phyloP scores from a whole-genome alignment of 1,140 invertebrate species.

The Diuraphis noxia region DNA sequence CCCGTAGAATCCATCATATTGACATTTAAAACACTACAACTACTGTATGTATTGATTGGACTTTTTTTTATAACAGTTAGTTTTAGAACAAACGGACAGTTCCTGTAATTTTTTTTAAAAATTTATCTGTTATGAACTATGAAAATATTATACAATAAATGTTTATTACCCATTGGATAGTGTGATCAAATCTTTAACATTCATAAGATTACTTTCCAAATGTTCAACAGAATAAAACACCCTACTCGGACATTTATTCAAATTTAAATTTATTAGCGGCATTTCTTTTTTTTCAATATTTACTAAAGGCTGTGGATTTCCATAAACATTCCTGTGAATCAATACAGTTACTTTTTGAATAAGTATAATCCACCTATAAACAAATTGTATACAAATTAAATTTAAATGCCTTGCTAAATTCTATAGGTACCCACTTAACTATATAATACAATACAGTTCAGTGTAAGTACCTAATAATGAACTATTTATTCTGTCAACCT shows the following conservation, averaged over 20 bases:
- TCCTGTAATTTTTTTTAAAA: not conserved
- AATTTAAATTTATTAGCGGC: constrained; percentile 6
- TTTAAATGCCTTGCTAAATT: not conserved
- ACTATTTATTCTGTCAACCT: not conserved
- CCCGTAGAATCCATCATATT: constrained; percentile 29
- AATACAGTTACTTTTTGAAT: constrained; percentile 2
- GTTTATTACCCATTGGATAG: constrained; percentile 5
- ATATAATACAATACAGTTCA: too few species aligned
- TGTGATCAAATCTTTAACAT: not conserved
- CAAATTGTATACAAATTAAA: not conserved
- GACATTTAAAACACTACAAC: constrained; percentile 26
- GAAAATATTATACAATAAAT: not conserved
- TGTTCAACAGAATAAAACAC: constrained; percentile 9
- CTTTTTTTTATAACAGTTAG: not conserved
- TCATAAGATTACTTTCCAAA: constrained; percentile 14
- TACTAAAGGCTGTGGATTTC: constrained; percentile 30
- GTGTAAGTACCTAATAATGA: too few species aligned
- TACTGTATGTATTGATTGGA: not conserved
- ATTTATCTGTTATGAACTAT: not conserved
- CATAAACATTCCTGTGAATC: not conserved
- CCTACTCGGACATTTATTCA: not conserved
- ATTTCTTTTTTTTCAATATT: constrained; percentile 39
- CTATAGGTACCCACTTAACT: too few species aligned
- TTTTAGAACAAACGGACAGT: not conserved
- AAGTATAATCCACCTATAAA: not conserved